Evolutionary conservation across 2,797 vertebrate genomes (phyloP), one percentile per base, ranked within the genome.

Genomic region (Melanotaenia parkinsoni): DNA sequence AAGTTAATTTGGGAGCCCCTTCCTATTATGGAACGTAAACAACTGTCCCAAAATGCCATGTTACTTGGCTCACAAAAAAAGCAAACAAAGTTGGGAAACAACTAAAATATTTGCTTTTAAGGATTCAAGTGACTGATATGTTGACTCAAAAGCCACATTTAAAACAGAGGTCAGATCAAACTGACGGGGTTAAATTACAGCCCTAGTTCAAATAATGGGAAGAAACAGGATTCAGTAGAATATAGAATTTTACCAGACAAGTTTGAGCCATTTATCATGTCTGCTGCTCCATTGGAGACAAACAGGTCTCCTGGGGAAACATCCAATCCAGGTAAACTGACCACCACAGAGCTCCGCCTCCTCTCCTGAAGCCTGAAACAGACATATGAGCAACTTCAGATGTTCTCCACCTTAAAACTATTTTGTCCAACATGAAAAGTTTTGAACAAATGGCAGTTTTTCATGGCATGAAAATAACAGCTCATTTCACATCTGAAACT

Each of bases 251-350:
- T 83, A 95, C 93, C 93, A 73, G 88, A 92, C 74, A 92, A 89
- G 28, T 93, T 88, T 0, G 94, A 84, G 0, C 75, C 91, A 56
- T 91, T 94, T 67, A 97, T 87, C 72, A 93, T 91, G 85, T 96
- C 91, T 2, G 93, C 93, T 38, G 89, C 93, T 53, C 93, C 91
- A 51, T 95, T 95, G 58, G 96, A 95, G 54, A 97, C 95, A 72
- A 97, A 93, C 45, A 98, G 95, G 81, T 98, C 96, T 74, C 96
- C 95, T 0, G 97, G 96, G 59, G 96, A 97, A 86, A 96, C 92
- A 16, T 97, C 92, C 12, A 97, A 65, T 70, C 95, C 96, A 0
- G 95, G 94, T 76, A 97, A 88, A 57, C 94, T 97, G 89, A 98
- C 94, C 1, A 97, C 96, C 74, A 97, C 87, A 0, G 96, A 97